Evolutionary conservation across 2,888 invertebrate genomes (phyloP).

Genomic region (Parelbella ahira): DNA sequence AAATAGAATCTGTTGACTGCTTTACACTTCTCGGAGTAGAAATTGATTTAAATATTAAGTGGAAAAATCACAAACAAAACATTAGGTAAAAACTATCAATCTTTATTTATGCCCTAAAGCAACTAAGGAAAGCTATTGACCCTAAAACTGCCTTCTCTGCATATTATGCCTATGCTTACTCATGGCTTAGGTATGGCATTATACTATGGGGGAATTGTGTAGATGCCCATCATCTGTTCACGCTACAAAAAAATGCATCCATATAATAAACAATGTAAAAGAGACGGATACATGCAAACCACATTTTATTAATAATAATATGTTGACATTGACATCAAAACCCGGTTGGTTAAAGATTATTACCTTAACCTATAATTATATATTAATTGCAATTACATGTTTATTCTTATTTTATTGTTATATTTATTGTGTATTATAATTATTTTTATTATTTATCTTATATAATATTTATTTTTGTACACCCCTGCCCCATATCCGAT

Average conservation of each 20-base stretch:
- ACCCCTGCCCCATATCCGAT: too few species aligned
- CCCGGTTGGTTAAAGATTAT: too few species aligned
- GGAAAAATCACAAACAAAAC: slow-evolving; percentile 1
- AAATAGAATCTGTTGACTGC: neutral
- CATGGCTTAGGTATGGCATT: slow-evolving; percentile 2
- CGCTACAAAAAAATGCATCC: slow-evolving; percentile 2
- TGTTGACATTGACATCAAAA: neutral
- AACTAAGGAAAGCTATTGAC: slow-evolving; percentile 1
- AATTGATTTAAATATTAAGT: slow-evolving; percentile 1
- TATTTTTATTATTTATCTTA: too few species aligned
- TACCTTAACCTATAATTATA: too few species aligned
- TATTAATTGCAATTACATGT: too few species aligned
- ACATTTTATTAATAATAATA: slow-evolving; percentile 5
- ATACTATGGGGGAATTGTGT: slow-evolving; percentile 9
- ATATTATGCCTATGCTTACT: slow-evolving; percentile 9
- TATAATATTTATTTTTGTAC: too few species aligned
- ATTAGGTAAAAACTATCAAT: neutral
- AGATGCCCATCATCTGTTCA: neutral
- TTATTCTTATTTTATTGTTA: too few species aligned
- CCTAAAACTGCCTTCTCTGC: neutral
- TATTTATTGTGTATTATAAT: too few species aligned
- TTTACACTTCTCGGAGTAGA: neutral
- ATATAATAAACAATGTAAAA: neutral
- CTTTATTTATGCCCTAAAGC: neutral
- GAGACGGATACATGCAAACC: slow-evolving; percentile 1